Percentiles rank a stretch among this genome's conserved stretches.
These are phyloP conservation scores for Emydoidea blandingii DNA, from an alignment of 2,797 vertebrate genomes.

Conservation along the genomic window DNA sequence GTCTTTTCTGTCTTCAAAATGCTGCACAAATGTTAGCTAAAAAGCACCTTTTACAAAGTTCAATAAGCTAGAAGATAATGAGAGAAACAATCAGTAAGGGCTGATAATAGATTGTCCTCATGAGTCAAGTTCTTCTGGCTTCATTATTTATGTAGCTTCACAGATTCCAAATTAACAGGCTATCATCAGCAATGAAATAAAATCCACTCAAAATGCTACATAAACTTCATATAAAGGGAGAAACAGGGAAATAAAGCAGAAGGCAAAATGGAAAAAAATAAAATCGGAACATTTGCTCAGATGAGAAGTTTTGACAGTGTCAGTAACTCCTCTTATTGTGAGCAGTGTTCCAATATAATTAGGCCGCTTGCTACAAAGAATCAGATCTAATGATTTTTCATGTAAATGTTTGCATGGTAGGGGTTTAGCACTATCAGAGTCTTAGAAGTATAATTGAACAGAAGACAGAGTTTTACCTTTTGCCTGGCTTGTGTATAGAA, in stretches of 20 bases:
- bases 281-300: background rate
- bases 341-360: constrained; percentile 20
- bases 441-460: background rate
- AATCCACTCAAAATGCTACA: background rate
- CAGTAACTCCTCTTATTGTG: constrained; percentile 1
- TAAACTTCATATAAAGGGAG: background rate
- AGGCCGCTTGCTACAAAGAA: background rate
- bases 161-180: background rate
- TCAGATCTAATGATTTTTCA: constrained; percentile 7
- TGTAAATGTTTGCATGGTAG: constrained; percentile 6
- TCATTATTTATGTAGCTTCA: background rate
- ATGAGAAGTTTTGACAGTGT: constrained; percentile 15
- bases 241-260: background rate
- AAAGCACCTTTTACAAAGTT: background rate
- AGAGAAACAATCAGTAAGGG: background rate
- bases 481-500: background rate
- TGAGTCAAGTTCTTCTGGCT: constrained; percentile 1
- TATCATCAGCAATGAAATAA: background rate
- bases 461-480: background rate
- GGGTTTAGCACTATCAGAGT: background rate
- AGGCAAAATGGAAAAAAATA: background rate
- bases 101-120: background rate
- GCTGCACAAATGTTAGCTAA: background rate
- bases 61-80: background rate
- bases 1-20: background rate